These are phyloP conservation scores for Himalopsyche tibetana DNA, from an alignment of 2,888 invertebrate genomes.

Conservation along the genomic window DNA sequence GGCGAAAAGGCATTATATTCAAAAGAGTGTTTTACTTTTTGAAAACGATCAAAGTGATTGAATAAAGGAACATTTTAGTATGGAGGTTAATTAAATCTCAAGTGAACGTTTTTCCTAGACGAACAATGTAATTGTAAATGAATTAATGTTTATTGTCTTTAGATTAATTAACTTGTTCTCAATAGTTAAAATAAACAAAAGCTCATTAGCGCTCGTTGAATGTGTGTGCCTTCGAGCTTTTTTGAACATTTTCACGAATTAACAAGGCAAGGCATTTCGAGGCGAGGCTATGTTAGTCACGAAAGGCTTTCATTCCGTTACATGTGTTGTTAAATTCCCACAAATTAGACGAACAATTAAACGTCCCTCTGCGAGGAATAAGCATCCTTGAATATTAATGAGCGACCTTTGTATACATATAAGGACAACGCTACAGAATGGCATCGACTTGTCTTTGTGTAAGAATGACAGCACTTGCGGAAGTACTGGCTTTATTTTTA, in stretches of 20 bases:
- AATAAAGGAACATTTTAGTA: no score
- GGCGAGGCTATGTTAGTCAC: slow-evolving; percentile 18
- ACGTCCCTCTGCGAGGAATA: neutral
- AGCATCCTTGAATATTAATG: slow-evolving; percentile 10
- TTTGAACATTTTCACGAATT: slow-evolving; percentile 8
- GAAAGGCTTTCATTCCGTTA: slow-evolving; percentile 4
- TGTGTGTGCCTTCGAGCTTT: neutral
- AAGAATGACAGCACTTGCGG: neutral
- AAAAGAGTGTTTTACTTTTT: no score
- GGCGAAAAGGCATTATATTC: no score
- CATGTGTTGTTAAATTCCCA: slow-evolving; percentile 25
- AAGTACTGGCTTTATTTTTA: no score
- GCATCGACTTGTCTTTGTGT: neutral
- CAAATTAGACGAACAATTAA: slow-evolving; percentile 29
- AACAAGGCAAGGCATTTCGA: neutral
- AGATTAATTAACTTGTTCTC: no score
- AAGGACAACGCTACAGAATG: neutral
- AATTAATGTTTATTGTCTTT: no score
- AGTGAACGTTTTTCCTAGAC: no score
- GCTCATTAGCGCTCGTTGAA: neutral
- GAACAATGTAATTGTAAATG: no score
- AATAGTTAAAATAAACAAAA: neutral
- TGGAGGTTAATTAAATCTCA: no score
- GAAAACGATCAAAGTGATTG: no score
- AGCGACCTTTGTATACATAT: slow-evolving; percentile 9